These are phyloP conservation scores for Ennomos quercinarius DNA, from an alignment of 2,888 invertebrate genomes.

Conservation along the genomic window DNA sequence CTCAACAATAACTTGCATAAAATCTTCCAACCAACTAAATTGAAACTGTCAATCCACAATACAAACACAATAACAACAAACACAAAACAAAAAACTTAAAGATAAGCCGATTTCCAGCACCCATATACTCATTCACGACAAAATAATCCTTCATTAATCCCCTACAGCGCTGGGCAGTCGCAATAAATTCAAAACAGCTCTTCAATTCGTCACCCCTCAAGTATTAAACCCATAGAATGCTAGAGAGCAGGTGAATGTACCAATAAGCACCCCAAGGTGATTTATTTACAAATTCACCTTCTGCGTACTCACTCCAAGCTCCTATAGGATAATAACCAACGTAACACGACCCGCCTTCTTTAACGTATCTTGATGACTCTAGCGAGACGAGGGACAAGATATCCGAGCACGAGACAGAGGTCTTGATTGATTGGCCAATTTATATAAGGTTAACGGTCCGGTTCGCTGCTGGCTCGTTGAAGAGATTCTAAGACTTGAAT, in stretches of 20 bases:
- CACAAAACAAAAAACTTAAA: constrained; percentile 21
- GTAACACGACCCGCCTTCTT: constrained; percentile 51
- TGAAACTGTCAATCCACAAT: constrained; percentile 1
- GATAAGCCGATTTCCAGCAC: constrained; percentile 39
- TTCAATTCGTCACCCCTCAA: constrained; percentile 49
- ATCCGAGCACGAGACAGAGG: constrained; percentile 36
- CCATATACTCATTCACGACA: constrained; percentile 25
- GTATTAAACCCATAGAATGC: constrained; percentile 46
- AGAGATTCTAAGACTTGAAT: constrained; percentile 44
- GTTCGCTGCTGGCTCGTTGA: constrained; percentile 44
- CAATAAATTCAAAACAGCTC: constrained; percentile 45
- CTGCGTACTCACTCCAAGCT: constrained; percentile 47
- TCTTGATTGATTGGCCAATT: constrained; percentile 58
- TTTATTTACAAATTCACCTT: constrained; percentile 68
- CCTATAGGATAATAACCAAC: constrained; percentile 53
- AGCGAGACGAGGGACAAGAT: constrained; percentile 35
- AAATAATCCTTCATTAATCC: constrained; percentile 39
- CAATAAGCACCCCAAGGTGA: constrained; percentile 61
- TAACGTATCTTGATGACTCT: constrained; percentile 46
- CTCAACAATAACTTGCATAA: neutral
- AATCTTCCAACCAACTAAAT: neutral
- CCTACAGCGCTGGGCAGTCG: constrained; percentile 30
- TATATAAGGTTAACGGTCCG: constrained; percentile 60
- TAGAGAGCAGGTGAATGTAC: constrained; percentile 68
- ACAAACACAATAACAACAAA: constrained; percentile 16